Conservation (phyloP, 2,113 vertebrate species). For the Physeter macrocephalus region DNA sequence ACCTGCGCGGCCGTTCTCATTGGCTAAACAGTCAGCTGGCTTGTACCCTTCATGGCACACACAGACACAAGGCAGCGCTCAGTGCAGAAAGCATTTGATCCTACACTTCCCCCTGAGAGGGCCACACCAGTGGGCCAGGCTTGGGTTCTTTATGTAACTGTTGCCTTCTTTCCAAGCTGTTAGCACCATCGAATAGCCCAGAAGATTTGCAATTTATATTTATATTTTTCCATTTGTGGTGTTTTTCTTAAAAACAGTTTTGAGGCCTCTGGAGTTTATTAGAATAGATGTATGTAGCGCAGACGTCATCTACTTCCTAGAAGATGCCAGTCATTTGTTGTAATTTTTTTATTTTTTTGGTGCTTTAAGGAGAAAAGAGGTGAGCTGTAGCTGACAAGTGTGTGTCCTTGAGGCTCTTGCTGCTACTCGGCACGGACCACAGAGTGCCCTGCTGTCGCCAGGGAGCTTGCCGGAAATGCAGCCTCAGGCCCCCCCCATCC, state of each 20-base stretch:
- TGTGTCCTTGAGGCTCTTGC: not conserved
- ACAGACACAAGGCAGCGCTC: fast-evolving
- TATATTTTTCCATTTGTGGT: not conserved
- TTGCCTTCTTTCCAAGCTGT: not conserved
- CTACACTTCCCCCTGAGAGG: not conserved
- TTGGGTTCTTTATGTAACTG: fast-evolving
- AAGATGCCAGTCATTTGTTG: not conserved
- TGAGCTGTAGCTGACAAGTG: too few relatives aligned
- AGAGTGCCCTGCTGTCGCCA: fast-evolving
- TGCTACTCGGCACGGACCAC: fast-evolving
- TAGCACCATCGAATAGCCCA: fast-evolving
- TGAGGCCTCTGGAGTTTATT: not conserved
- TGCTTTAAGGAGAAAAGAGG: not conserved
- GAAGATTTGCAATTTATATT: not conserved
- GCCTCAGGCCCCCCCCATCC: not conserved
- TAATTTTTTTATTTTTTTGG: not conserved
- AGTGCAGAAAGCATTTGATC: not conserved
- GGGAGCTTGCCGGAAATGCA: not conserved
- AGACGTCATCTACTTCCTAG: not conserved
- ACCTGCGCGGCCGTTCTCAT: fast-evolving
- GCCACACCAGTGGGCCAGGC: not conserved
- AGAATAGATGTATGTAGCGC: not conserved
- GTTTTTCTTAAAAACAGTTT: not conserved
- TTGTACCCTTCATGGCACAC: fast-evolving
- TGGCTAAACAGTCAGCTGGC: not conserved